These are phyloP conservation scores for Poecilia picta DNA, from an alignment of 2,797 vertebrate species.

Conservation along the genomic window DNA sequence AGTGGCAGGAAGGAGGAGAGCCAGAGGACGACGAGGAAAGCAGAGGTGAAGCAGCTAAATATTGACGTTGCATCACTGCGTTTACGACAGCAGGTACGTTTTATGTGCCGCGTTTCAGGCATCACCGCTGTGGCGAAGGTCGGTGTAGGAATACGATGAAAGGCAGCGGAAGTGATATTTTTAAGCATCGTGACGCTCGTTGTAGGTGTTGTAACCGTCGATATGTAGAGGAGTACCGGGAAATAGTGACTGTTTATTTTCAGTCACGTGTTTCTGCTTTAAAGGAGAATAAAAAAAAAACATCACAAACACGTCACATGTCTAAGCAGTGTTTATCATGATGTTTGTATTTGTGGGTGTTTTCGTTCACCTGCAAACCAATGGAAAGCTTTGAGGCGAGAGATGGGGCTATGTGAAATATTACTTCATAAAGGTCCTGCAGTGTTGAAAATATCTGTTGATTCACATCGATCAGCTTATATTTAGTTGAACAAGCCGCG, in stretches of 20 bases:
- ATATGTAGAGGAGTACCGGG: background rate
- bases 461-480: background rate
- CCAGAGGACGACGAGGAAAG: conserved; percentile 39
- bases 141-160: background rate
- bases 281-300: background rate
- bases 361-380: background rate
- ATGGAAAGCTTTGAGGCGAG: background rate
- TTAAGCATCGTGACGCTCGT: background rate
- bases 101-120: background rate
- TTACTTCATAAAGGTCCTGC: background rate
- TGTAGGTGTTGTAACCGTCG: background rate
- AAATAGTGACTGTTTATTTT: background rate
- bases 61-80: conserved; percentile 43
- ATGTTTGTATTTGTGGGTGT: background rate
- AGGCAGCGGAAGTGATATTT: background rate
- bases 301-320: background rate
- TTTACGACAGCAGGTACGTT: conserved; percentile 63
- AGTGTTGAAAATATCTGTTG: background rate
- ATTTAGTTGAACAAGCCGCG: background rate
- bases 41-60: conserved; percentile 25
- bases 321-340: background rate
- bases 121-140: background rate
- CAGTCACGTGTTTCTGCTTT: background rate
- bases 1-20: conserved; percentile 61
- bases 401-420: background rate